Conservation (phyloP, 1,140 invertebrate species). For the Bombyx mori region DNA sequence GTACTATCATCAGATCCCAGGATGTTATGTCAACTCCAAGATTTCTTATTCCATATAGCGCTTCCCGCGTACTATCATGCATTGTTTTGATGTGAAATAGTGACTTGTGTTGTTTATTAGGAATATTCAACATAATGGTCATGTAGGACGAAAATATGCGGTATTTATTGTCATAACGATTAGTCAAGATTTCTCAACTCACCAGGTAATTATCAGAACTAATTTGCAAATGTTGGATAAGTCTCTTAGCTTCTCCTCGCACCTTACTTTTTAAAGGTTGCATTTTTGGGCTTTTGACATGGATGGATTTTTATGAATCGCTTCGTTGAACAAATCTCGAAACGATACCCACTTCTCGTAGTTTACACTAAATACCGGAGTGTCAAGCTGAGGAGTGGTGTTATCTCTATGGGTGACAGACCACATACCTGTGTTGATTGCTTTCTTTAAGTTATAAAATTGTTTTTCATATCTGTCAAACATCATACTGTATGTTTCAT, state of each 20-base stretch:
- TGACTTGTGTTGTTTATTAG: slow-evolving; percentile 11
- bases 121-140: slow-evolving; percentile 2
- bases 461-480: slow-evolving; percentile 7
- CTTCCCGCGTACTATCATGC: slow-evolving; percentile 17
- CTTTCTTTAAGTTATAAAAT: slow-evolving; percentile 5
- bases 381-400: slow-evolving; percentile 6
- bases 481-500: neutral
- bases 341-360: slow-evolving; percentile 9
- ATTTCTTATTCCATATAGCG: slow-evolving; percentile 16
- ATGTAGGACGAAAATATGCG: slow-evolving; percentile 6
- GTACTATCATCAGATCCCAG: slow-evolving; percentile 21
- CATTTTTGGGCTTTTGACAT: slow-evolving; percentile 8
- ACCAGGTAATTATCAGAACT: neutral
- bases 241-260: neutral
- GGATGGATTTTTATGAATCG: slow-evolving; percentile 7
- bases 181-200: slow-evolving; percentile 5
- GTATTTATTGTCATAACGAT: slow-evolving; percentile 6
- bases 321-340: slow-evolving; percentile 11
- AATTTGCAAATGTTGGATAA: slow-evolving; percentile 2
- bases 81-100: slow-evolving; percentile 10
- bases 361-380: slow-evolving; percentile 4
- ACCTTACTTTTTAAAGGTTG: slow-evolving; percentile 6
- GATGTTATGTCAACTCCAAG: slow-evolving; percentile 18
- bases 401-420: slow-evolving; percentile 6
- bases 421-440: slow-evolving; percentile 7